Evolutionary conservation across 2,888 invertebrate genomes (phyloP).

Genomic region (Pogonocherus hispidulus): DNA sequence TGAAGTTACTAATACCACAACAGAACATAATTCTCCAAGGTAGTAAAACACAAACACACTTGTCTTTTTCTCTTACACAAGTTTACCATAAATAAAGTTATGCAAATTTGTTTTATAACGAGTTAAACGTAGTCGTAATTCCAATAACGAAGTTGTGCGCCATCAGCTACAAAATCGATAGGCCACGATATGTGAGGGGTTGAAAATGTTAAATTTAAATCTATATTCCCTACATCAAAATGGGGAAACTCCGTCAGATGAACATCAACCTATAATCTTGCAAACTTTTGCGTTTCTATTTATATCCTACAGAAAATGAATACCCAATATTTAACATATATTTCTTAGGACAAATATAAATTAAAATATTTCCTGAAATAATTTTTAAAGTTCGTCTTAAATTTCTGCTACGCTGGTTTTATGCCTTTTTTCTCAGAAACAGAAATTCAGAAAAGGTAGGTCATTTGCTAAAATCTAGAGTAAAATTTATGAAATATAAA

Average conservation of each 20-base stretch:
- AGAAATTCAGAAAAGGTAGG: too few species aligned
- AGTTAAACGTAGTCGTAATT: constrained; percentile 11
- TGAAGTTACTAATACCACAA: not conserved
- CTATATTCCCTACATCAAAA: not conserved
- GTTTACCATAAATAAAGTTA: constrained; percentile 2
- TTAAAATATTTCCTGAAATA: too few species aligned
- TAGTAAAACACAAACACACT: not conserved
- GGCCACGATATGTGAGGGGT: not conserved
- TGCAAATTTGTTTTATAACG: not conserved
- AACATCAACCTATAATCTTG: too few species aligned
- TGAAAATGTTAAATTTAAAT: not conserved
- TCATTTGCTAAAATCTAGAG: too few species aligned
- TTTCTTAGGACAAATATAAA: too few species aligned
- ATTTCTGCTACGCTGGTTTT: too few species aligned
- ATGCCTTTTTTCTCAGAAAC: too few species aligned
- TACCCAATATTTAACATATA: too few species aligned
- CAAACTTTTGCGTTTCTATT: too few species aligned
- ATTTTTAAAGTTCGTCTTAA: too few species aligned
- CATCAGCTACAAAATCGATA: constrained; percentile 2
- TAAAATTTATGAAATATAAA: too few species aligned
- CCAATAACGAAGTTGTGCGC: constrained; percentile 14
- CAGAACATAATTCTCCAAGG: not conserved
- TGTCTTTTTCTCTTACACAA: not conserved
- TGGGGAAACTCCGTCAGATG: not conserved
- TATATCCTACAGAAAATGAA: too few species aligned